Evolutionary conservation across 2,888 invertebrate genomes (phyloP).

Genomic region (Carpatolechia fugitivella): DNA sequence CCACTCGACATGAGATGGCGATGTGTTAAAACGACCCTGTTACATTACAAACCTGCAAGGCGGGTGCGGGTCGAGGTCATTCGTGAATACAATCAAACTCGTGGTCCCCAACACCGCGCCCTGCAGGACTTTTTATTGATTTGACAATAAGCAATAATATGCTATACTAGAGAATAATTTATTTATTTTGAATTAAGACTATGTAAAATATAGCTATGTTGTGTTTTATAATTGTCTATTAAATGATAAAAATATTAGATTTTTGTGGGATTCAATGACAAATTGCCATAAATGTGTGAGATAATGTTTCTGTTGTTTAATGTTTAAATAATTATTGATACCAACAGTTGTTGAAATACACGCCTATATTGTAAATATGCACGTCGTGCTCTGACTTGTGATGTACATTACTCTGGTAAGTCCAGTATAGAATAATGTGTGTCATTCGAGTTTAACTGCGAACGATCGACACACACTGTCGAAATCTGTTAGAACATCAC

Average conservation of each 20-base stretch:
- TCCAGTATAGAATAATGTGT: constrained; percentile 23
- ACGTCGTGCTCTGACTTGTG: constrained; percentile 51
- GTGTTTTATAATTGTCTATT: constrained; percentile 75
- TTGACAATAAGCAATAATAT: constrained; percentile 75
- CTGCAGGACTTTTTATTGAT: constrained; percentile 43
- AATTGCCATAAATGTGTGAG: constrained; percentile 75
- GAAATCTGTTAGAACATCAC: constrained; percentile 37
- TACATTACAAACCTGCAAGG: too few species aligned
- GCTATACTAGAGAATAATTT: constrained; percentile 66
- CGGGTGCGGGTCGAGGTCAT: constrained; percentile 18
- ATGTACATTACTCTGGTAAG: constrained; percentile 34
- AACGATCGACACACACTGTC: neutral
- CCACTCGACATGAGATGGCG: too few species aligned
- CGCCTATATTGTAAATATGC: constrained; percentile 57
- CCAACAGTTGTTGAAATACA: constrained; percentile 44
- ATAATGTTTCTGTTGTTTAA: constrained; percentile 70
- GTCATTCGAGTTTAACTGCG: constrained; percentile 10
- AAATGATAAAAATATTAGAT: constrained; percentile 51
- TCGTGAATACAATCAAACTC: constrained; percentile 55
- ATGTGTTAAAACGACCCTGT: too few species aligned
- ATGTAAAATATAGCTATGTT: constrained; percentile 74
- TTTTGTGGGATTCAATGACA: constrained; percentile 62
- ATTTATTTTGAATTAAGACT: constrained; percentile 77
- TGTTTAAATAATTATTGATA: constrained; percentile 48
- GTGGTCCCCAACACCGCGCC: constrained; percentile 27